Percentiles rank a stretch among this genome's conserved stretches.
Evolutionary conservation across 2,797 vertebrate species (phyloP).

Genomic region (Falco peregrinus): DNA sequence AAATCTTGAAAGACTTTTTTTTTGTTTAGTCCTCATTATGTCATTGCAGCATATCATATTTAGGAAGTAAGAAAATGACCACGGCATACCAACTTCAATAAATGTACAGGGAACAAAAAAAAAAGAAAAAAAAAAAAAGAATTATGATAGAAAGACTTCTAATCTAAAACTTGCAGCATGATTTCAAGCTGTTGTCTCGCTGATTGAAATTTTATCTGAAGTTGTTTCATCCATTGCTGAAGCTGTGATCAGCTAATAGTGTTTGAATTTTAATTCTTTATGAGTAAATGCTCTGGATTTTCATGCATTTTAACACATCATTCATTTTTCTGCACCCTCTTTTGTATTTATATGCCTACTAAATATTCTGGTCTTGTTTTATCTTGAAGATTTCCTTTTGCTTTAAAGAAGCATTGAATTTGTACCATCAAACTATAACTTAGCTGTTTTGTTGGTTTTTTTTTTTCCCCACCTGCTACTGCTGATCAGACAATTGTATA

Average conservation of each 20-base stretch:
- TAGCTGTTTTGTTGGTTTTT: background rate
- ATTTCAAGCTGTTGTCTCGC: background rate
- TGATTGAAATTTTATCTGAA: slow-evolving; percentile 23
- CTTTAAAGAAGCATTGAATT: background rate
- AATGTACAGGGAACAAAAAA: background rate
- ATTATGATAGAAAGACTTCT: background rate
- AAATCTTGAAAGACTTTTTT: background rate
- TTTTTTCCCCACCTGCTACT: background rate
- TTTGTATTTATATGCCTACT: background rate
- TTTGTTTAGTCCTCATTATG: background rate
- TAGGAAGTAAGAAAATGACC: background rate
- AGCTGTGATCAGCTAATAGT: background rate
- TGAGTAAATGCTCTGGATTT: background rate
- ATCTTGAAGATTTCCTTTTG: background rate
- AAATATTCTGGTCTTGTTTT: background rate
- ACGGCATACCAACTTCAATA: background rate
- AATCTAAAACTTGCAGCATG: background rate
- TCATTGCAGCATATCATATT: background rate
- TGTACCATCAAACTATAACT: background rate
- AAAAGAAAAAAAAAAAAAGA: background rate
- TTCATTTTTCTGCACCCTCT: background rate
- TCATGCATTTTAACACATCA: background rate
- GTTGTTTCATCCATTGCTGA: background rate
- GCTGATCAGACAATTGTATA: background rate
- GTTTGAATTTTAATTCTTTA: background rate